phyloP scores from a whole-genome alignment of 92 coral and sea anemone genomes.

The Palythoa grandiflora region DNA sequence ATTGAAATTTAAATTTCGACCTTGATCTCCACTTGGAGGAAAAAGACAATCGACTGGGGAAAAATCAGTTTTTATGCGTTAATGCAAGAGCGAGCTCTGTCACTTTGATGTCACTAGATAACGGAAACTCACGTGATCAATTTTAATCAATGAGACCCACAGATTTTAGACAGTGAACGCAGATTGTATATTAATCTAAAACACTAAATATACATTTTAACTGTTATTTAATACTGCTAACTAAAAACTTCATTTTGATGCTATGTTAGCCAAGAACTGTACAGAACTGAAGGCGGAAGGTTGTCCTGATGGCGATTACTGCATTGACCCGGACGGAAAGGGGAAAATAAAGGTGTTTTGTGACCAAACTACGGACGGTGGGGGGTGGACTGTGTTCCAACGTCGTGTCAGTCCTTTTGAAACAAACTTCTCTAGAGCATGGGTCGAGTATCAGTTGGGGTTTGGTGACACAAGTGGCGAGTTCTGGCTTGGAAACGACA shows the following conservation, averaged over 20 bases:
- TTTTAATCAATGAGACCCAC: too few species aligned
- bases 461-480: slow-evolving; percentile 21
- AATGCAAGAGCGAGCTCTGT: too few species aligned
- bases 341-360: neutral
- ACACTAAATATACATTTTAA: too few species aligned
- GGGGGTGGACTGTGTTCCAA: neutral
- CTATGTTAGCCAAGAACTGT: neutral
- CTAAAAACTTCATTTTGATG: neutral
- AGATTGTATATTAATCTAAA: too few species aligned
- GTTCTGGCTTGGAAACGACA: neutral
- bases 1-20: too few species aligned
- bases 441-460: neutral
- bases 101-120: too few species aligned
- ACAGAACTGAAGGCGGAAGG: neutral
- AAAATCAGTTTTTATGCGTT: too few species aligned
- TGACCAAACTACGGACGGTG: slow-evolving; percentile 28
- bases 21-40: too few species aligned
- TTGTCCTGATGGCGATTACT: neutral
- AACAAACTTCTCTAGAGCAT: neutral
- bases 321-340: neutral
- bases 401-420: neutral
- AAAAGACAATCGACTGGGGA: too few species aligned
- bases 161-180: too few species aligned
- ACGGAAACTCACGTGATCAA: too few species aligned
- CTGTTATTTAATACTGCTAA: too few species aligned